These are phyloP conservation scores for Campaea margaritaria DNA, from an alignment of 2,888 invertebrate species.

Conservation along the genomic window DNA sequence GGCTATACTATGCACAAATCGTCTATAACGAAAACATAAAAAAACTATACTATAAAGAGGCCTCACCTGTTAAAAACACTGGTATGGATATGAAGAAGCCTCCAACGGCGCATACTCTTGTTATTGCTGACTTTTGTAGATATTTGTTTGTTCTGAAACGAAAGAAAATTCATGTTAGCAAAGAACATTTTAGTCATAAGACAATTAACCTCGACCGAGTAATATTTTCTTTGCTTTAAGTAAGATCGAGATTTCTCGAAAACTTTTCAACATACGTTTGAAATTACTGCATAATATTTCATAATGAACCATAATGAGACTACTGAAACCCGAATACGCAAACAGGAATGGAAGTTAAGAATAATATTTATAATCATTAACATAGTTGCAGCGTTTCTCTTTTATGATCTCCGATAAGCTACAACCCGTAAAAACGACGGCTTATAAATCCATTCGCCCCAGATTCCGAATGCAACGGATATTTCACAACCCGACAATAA, in stretches of 20 bases:
- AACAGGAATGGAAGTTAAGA: constrained; percentile 14
- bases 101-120: constrained; percentile 95
- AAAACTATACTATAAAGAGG: not conserved
- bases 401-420: constrained; percentile 18
- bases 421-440: constrained; percentile 11
- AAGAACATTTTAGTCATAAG: not conserved
- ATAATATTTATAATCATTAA: constrained; percentile 33
- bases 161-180: constrained; percentile 20
- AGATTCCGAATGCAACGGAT: constrained; percentile 25
- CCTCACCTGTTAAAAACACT: constrained; percentile 95
- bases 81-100: constrained; percentile 98
- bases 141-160: constrained; percentile 94
- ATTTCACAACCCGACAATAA: constrained; percentile 30
- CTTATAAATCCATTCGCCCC: constrained; percentile 29
- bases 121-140: constrained; percentile 95
- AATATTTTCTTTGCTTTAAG: no score
- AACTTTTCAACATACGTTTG: no score
- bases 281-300: no score
- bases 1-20: no score
- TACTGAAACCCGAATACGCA: constrained; percentile 17
- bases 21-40: no score
- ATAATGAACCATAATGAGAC: constrained; percentile 1
- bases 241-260: no score
- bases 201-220: no score
- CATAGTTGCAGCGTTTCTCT: constrained; percentile 30